Evolutionary conservation across 2,797 vertebrate species (phyloP).

Genomic region (Vespertilio murinus): DNA sequence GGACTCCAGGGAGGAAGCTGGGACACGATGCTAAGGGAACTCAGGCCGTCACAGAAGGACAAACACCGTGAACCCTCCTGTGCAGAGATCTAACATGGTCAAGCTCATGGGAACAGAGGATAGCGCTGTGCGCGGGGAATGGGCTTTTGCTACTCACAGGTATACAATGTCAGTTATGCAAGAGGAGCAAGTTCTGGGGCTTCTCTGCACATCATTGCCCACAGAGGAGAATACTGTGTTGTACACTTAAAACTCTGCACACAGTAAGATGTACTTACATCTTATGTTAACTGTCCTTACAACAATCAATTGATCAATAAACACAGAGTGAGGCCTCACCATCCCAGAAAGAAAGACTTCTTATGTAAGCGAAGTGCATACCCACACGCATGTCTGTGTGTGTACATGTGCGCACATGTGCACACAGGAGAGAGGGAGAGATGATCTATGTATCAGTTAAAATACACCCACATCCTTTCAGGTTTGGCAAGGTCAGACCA

Average conservation of each 20-base stretch:
- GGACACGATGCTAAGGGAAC: background rate
- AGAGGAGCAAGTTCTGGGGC: background rate
- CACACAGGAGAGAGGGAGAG: background rate
- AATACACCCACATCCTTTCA: background rate
- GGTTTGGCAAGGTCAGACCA: background rate
- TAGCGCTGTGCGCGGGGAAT: background rate
- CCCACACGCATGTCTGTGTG: background rate
- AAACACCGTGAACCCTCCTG: background rate
- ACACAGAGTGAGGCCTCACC: background rate
- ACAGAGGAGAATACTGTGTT: too few relatives aligned
- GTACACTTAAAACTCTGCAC: background rate
- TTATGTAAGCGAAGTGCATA: background rate
- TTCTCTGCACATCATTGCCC: background rate
- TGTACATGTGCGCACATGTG: background rate
- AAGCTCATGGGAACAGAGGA: background rate
- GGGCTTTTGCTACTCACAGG: background rate
- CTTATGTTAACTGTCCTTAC: background rate
- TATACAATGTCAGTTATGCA: background rate
- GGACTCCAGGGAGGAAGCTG: background rate
- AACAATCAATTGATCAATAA: background rate
- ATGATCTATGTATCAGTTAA: background rate
- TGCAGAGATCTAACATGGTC: background rate
- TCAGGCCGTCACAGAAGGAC: background rate
- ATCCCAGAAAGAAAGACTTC: background rate
- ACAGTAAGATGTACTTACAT: background rate